Conservation (phyloP, 2,888 invertebrate genomes). For the Ochropacha duplaris region DNA sequence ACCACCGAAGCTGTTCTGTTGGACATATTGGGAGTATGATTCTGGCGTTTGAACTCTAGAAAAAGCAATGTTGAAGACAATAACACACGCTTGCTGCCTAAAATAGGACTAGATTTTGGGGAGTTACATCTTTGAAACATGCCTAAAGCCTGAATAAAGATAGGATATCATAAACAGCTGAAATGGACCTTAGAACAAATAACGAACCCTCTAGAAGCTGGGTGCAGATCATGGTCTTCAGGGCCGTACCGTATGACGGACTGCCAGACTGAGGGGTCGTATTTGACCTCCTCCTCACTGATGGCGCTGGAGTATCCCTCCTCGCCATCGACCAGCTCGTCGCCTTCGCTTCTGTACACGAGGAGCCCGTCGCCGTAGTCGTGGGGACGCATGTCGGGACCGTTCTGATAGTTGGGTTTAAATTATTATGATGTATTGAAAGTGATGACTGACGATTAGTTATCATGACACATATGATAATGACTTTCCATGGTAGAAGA, state of each 20-base stretch:
- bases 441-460: no score
- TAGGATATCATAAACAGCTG: no score
- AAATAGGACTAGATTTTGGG: no score
- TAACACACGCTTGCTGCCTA: no score
- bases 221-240: constrained; percentile 74
- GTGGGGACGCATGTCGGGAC: constrained; percentile 53
- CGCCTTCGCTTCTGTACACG: constrained; percentile 74
- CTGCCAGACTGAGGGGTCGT: constrained; percentile 87
- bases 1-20: constrained; percentile 44
- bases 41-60: neutral
- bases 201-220: constrained; percentile 81
- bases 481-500: no score
- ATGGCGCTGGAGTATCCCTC: constrained; percentile 89
- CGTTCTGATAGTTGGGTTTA: constrained; percentile 36
- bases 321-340: constrained; percentile 62
- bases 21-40: neutral
- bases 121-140: neutral
- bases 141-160: neutral
- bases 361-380: constrained; percentile 83
- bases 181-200: neutral
- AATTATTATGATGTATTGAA: no score
- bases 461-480: no score
- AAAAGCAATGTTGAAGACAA: no score
- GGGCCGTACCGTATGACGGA: constrained; percentile 86
- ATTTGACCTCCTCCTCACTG: constrained; percentile 89